Evolutionary conservation across 2,888 invertebrate species (phyloP).

Genomic region (Strigamia transsilvanica): DNA sequence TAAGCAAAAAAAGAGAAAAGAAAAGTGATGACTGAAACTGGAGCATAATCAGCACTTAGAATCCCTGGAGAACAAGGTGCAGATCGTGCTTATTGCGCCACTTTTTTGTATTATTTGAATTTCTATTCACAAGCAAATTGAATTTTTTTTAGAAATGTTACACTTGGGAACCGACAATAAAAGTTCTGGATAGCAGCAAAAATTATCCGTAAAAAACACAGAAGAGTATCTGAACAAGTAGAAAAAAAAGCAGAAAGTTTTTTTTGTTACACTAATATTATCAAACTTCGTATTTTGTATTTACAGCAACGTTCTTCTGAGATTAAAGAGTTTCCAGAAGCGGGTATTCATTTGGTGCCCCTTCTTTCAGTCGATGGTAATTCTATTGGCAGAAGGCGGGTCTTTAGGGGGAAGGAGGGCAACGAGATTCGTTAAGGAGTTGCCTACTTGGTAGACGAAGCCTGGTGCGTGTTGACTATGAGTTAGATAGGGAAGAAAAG

Average conservation of each 20-base stretch:
- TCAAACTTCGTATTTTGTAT: constrained; percentile 7
- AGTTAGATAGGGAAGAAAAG: background rate
- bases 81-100: background rate
- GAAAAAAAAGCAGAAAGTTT: background rate
- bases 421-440: constrained; percentile 26
- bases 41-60: background rate
- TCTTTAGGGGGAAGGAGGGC: constrained; percentile 12
- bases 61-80: background rate
- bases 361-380: constrained; percentile 25
- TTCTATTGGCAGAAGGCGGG: constrained; percentile 35
- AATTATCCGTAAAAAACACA: background rate
- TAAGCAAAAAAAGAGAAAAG: background rate
- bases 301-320: background rate
- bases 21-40: constrained; percentile 24
- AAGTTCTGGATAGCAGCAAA: background rate
- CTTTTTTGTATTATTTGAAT: constrained; percentile 22
- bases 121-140: constrained; percentile 29
- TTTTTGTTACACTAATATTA: background rate
- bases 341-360: constrained; percentile 20
- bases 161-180: background rate
- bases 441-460: background rate
- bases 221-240: background rate
- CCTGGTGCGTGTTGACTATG: background rate
- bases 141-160: background rate
- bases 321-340: constrained; percentile 14